Percentiles rank a stretch among this genome's conserved stretches.
Evolutionary conservation across 2,797 vertebrate genomes (phyloP).

Genomic region (Manis javanica): DNA sequence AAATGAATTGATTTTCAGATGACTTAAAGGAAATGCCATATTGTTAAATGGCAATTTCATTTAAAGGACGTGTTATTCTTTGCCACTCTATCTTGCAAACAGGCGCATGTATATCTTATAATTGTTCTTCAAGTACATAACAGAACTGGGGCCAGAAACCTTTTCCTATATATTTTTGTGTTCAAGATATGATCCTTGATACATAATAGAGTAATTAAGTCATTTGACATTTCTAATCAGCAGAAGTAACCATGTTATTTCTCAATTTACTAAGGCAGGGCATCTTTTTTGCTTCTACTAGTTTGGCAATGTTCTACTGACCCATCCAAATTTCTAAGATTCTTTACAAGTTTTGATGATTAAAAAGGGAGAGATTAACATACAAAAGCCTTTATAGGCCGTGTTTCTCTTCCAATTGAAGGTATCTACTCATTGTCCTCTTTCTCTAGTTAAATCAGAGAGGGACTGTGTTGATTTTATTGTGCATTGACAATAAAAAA

Average conservation of each 20-base stretch:
- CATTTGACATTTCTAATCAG: conserved; percentile 10
- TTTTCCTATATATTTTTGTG: conserved; percentile 5
- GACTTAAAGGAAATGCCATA: conserved; percentile 4
- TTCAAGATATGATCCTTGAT: conserved; percentile 1
- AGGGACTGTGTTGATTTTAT: not conserved
- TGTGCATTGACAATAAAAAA: not conserved
- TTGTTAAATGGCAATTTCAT: conserved; percentile 35
- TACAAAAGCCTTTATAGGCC: not conserved
- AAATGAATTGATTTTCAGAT: conserved; percentile 45
- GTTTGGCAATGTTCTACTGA: not conserved
- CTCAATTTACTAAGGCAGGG: not conserved
- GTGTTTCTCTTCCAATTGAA: not conserved
- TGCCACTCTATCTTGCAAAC: not conserved
- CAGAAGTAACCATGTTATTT: not conserved
- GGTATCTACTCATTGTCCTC: not conserved
- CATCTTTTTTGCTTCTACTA: not conserved
- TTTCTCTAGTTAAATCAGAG: not conserved
- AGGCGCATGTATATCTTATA: not conserved
- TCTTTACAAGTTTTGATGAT: conserved; percentile 55
- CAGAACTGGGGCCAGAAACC: not conserved
- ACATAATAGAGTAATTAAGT: not conserved
- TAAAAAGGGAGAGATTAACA: not conserved
- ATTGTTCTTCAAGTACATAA: not conserved
- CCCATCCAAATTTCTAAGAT: conserved; percentile 9
- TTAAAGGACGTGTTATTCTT: not conserved